Percentiles rank a stretch among this genome's conserved stretches.
Evolutionary conservation across 2,888 invertebrate genomes (phyloP).

Genomic region (Nomada goodeniana): DNA sequence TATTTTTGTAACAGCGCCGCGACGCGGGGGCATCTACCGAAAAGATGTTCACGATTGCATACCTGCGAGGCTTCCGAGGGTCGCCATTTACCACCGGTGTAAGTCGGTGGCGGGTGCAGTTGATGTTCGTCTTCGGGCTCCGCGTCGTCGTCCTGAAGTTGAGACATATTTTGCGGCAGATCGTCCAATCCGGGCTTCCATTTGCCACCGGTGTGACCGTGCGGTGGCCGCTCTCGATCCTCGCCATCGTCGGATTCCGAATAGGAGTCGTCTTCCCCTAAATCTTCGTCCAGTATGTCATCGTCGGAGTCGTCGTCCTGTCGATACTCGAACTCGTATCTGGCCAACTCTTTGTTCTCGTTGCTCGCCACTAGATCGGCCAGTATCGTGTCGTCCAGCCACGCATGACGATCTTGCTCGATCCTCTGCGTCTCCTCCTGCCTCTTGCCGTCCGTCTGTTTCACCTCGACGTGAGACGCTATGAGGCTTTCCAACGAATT

Average conservation of each 20-base stretch:
- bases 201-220: slow-evolving; percentile 88
- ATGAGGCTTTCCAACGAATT: slow-evolving; percentile 67
- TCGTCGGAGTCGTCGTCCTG: slow-evolving; percentile 80
- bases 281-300: slow-evolving; percentile 80
- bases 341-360: slow-evolving; percentile 73
- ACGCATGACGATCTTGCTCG: slow-evolving; percentile 74
- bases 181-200: slow-evolving; percentile 88
- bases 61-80: slow-evolving; percentile 81
- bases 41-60: neutral
- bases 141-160: slow-evolving; percentile 82
- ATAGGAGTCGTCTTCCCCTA: slow-evolving; percentile 86
- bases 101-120: slow-evolving; percentile 85
- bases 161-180: slow-evolving; percentile 73
- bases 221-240: slow-evolving; percentile 85
- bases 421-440: slow-evolving; percentile 73
- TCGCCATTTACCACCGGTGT: slow-evolving; percentile 89
- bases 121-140: slow-evolving; percentile 75
- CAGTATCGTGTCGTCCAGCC: slow-evolving; percentile 80
- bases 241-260: slow-evolving; percentile 86
- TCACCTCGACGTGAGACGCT: slow-evolving; percentile 42
- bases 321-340: slow-evolving; percentile 77
- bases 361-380: slow-evolving; percentile 74
- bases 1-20: neutral
- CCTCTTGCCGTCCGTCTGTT: slow-evolving; percentile 72
- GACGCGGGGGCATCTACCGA: neutral